Evolutionary conservation across 2,888 invertebrate genomes (phyloP), one percentile per base, ranked within the genome.

Genomic region (Empis livida): DNA sequence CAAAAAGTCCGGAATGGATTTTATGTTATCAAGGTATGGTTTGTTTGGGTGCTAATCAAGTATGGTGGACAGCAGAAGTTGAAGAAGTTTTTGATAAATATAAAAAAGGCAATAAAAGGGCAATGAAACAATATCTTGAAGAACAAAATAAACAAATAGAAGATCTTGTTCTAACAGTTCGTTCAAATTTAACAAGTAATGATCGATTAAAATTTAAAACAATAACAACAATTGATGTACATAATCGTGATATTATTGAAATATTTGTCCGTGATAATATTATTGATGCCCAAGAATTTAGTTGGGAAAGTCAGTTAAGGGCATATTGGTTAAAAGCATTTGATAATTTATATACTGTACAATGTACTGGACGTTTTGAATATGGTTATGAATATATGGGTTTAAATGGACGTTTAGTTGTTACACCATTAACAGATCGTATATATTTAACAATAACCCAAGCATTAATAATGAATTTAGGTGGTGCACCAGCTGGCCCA

Each of bases 331-430:
- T 84, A 2, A 86, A 83, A 60, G 76, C 78, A 48, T 72, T 81
- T 39, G 91, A 93, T 61, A 85, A 88, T 58, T 66, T 91, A 15
- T 80, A 81, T 69, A 81, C 92, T 16, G 75, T 80, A 20, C 94
- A 94, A 62, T 94, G 93, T 62, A 84, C 84, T 16, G 81, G 80
- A 67, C 70, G 77, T 17, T 94, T 94, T 62, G 86, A 90, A 51
- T 94, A 92, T 59, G 94, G 94, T 5, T 94, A 93, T 64, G 94
- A 94, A 64, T 94, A 94, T 65, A 92, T 93, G 91, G 94, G 94
- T 0, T 70, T 93, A 10, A 92, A 91, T 64, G 92, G 90, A 0
- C 79, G 93, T 38, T 73, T 94, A 47, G 93, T 94, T 10, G 86
- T 93, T 50, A 94, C 94, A 0, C 93, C 93, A 1, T 71, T 94